Evolutionary conservation across 1,140 invertebrate genomes (phyloP), one percentile per base, ranked within the genome.

Genomic region (Atta colombica): DNA sequence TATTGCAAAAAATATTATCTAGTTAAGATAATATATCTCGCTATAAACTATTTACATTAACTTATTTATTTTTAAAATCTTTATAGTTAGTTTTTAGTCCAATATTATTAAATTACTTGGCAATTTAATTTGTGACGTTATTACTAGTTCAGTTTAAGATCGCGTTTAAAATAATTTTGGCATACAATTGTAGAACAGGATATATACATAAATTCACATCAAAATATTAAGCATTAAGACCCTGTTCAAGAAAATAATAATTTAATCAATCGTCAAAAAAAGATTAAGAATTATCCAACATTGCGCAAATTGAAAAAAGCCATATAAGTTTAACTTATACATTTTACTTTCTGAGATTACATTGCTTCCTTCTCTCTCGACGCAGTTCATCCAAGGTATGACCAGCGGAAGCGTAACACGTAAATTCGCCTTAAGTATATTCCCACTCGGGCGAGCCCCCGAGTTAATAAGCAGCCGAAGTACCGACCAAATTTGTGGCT

Each of bases 401-500:
- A 49, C 80, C 21, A 35, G 5, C 18, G 39, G 58, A 60, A 82
- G 45, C 68, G 14, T 71, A 71, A 18, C 63, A 39, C 45, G 69
- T 74, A 84, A 84, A 84, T 75, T 84, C 69, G 21, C 69, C 69
- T 31, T 51, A 84, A 75, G 69, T 75, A 49, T 84, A 84, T 74
- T 84, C 69, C 80, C 80, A 75, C 58, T 61, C 63, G 77, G 69
- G 28, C 35, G 78, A 21, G 25, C 14, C 69, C 31, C 25, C 39
- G 80, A 84, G 80, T 75, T 84, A 84, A 84, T 75, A 84, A 84
- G 80, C 80, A 51, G 71, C 69, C 69, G 35, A 75, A 84, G 80
- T 75, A 84, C 55, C 80, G 80, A 84, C 80, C 55, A 61, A 84
- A 84, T 84, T 84, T 84, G 80, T 84, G 80, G 80, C 71, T 51